Conservation (phyloP, 2,888 invertebrate species). For the Hemistola chrysoprasaria region DNA sequence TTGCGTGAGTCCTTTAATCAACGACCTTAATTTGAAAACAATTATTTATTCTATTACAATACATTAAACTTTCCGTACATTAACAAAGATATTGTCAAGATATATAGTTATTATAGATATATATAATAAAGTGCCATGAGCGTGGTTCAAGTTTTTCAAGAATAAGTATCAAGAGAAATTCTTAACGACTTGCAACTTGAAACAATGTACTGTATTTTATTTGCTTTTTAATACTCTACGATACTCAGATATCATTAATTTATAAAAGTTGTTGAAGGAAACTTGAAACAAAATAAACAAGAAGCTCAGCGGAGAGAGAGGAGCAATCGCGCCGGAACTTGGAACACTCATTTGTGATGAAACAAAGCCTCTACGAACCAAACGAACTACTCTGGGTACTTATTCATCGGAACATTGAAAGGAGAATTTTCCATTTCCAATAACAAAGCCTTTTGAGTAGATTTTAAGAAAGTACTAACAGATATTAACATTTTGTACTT, state of each 20-base stretch:
- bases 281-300: slow-evolving; percentile 39
- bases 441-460: slow-evolving; percentile 38
- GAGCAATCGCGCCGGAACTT: slow-evolving; percentile 38
- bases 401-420: slow-evolving; percentile 53
- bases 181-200: slow-evolving; percentile 2
- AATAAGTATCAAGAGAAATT: neutral
- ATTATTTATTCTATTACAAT: too few relatives aligned
- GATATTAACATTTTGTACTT: too few relatives aligned
- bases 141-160: neutral
- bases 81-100: too few relatives aligned
- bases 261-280: slow-evolving; percentile 19
- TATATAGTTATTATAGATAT: too few relatives aligned
- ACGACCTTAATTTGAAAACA: too few relatives aligned
- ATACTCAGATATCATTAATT: slow-evolving; percentile 25
- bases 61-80: too few relatives aligned
- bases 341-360: slow-evolving; percentile 46
- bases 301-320: slow-evolving; percentile 38
- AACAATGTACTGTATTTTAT: slow-evolving; percentile 7
- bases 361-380: slow-evolving; percentile 47
- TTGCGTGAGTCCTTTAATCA: slow-evolving; percentile 6
- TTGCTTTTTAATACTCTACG: slow-evolving; percentile 13
- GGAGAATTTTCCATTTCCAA: slow-evolving; percentile 50
- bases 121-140: too few relatives aligned
- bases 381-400: slow-evolving; percentile 55
- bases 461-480: slow-evolving; percentile 1